Percentiles rank a stretch among this genome's conserved stretches.
Evolutionary conservation across 2,797 vertebrate species (phyloP).

Genomic region (Premnoplex brunnescens): DNA sequence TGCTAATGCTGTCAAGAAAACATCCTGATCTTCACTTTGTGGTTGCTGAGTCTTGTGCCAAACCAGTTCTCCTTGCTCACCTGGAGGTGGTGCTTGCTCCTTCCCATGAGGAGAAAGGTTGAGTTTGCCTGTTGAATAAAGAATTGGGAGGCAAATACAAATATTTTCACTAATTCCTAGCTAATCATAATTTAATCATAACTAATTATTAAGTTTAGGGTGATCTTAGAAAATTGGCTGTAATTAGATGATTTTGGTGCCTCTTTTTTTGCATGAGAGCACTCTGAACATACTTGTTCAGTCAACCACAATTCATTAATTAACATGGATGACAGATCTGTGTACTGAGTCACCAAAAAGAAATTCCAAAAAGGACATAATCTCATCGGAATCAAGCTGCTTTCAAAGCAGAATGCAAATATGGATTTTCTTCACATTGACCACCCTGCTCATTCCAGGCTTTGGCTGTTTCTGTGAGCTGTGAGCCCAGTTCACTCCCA

Average conservation of each 20-base stretch:
- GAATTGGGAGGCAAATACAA: not conserved
- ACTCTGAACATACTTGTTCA: not conserved
- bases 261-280: not conserved
- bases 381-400: not conserved
- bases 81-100: not conserved
- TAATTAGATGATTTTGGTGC: not conserved
- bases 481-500: not conserved
- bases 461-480: accelerated
- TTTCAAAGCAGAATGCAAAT: not conserved
- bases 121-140: not conserved
- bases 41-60: not conserved
- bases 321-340: not conserved
- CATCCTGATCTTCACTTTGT: not conserved
- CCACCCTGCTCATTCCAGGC: not conserved
- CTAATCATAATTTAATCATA: not conserved
- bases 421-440: accelerated
- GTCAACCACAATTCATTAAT: not conserved
- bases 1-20: not conserved
- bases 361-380: not conserved
- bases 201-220: not conserved
- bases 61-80: not conserved
- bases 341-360: not conserved
- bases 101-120: not conserved
- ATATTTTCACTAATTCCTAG: not conserved
- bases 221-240: not conserved